Base-by-base conservation (phyloP, 1,140 invertebrate genomes). In the Amyelois transitella region DNA sequence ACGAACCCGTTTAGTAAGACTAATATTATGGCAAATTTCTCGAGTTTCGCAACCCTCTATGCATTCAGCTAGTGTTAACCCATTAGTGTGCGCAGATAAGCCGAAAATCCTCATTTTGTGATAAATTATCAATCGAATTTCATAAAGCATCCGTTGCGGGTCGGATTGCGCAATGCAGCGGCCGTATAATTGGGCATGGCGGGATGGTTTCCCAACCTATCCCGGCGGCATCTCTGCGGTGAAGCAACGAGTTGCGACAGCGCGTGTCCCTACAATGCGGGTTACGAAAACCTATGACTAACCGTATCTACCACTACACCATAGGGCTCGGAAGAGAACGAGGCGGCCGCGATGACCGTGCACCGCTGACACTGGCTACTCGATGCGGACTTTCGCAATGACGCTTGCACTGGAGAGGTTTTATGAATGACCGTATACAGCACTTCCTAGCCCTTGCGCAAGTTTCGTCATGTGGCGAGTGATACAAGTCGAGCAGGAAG, bases 161-260 rank as follows among this genome's bases (percentile, higher is more conserved):
- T 64, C 51, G 18, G 60, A 55, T 81, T 79, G 66, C 72, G 61
- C 72, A 78, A 79, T 68, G 50, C 53, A 58, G 60, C 66, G 64
- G 67, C 69, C 67, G 74, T 80, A 72, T 83, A 81, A 85, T 83
- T 83, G 81, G 73, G 76, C 66, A 73, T 77, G 67, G 66, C 80
- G 81, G 84, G 84, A 87, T 76, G 69, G 82, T 87, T 86, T 86
- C 79, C 82, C 80, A 86, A 86, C 75, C 69, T 76, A 81, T 88
- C 82, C 84, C 84, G 79, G 44, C 66, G 64, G 75, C 78, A 75
- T 71, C 75, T 82, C 69, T 47, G 68, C 70, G 67, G 74, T 84
- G 79, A 69, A 69, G 81, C 80, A 87, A 86, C 65, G 65, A 72
- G 75, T 86, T 86, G 77, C 82, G 82, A 80, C 82, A 86, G 55